These are phyloP conservation scores for Spongia lamella DNA, from an alignment of 37 sponge, comb jelly and placozoan species.

Conservation along the genomic window DNA sequence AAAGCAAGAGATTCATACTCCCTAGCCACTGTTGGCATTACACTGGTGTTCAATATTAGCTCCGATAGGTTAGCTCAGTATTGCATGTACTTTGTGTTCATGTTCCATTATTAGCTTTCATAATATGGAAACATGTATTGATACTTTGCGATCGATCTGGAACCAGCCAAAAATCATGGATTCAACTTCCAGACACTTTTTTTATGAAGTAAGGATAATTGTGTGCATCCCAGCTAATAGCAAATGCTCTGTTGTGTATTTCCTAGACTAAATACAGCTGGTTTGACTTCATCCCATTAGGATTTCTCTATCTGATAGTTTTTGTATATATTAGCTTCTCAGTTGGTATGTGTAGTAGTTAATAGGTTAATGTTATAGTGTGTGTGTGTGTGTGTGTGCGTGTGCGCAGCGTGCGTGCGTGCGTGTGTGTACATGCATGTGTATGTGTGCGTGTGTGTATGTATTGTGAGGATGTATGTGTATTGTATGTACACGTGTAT, in stretches of 20 bases:
- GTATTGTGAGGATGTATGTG: too few species aligned
- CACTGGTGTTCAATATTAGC: slow-evolving; percentile 20
- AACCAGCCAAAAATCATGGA: neutral
- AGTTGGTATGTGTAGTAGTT: slow-evolving; percentile 66
- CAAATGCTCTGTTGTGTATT: neutral
- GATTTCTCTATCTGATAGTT: slow-evolving; percentile 80
- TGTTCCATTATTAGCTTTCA: slow-evolving; percentile 5
- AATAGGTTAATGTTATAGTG: neutral
- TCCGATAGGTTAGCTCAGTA: neutral
- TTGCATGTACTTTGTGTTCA: neutral
- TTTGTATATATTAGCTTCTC: slow-evolving; percentile 94
- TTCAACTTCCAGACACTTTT: slow-evolving; percentile 55
- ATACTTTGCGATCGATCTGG: slow-evolving; percentile 30
- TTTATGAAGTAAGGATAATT: slow-evolving; percentile 46
- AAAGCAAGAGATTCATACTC: slow-evolving; percentile 2
- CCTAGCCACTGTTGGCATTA: slow-evolving; percentile 28
- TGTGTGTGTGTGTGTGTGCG: neutral
- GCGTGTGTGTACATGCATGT: too few species aligned
- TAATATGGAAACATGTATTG: slow-evolving; percentile 33
- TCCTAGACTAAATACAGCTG: slow-evolving; percentile 52
- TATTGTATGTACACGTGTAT: too few species aligned
- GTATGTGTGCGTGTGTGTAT: too few species aligned
- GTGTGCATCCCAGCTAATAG: neutral
- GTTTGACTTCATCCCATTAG: slow-evolving; percentile 72
- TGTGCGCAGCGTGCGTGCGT: too few species aligned